Evolutionary conservation across 2,797 vertebrate genomes (phyloP), one percentile per base, ranked within the genome.

Genomic region (Cephalopachus bancanus): DNA sequence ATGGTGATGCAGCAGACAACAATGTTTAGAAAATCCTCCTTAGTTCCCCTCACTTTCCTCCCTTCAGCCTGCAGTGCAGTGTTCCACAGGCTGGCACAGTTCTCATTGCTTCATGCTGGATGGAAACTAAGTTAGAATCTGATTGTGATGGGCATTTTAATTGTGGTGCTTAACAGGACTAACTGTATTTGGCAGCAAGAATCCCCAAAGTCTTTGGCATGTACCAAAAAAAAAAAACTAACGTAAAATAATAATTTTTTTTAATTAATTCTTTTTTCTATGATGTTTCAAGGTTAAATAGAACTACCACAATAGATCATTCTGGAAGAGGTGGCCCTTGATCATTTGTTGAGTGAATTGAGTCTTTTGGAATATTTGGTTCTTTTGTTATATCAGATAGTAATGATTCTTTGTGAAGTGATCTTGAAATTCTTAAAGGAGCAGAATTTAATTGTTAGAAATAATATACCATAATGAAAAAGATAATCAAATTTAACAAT

Each of bases 241-340:
- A 93, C 26, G 5, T 65, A 53, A 88, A 33, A 51, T 84, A 65
- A 76, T 53, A 53, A n/a, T 22, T n/a, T 37, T 78, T 85, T 92
- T 83, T 10, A 74, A 37, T 86, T 67, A 71, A 67, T 75, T 86
- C 33, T 44, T n/a, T 10, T 95, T 97, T 95, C 24, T 80, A 15
- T 80, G 24, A 33, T 59, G 12, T 86, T 17, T n/a, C 59, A 44
- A 76, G 30, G 53, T 67, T 85, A 89, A 33, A 8, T 20, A 75
- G 53, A 75, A 30, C 26, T 94, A n/a, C 7, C 9, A 9, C 0
- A 2, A 24, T n/a, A 80, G 67, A 60, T 59, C 22, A 19, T 88
- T 80, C 49, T 69, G 16, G 12, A 84, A 91, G 24, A 84, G 65
- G 24, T 28, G 79, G 57, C 14, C 16, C 5, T 19, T 74, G 30